These are phyloP conservation scores for Sinhomidia bicolor DNA, from an alignment of 2,888 invertebrate species.

Conservation along the genomic window DNA sequence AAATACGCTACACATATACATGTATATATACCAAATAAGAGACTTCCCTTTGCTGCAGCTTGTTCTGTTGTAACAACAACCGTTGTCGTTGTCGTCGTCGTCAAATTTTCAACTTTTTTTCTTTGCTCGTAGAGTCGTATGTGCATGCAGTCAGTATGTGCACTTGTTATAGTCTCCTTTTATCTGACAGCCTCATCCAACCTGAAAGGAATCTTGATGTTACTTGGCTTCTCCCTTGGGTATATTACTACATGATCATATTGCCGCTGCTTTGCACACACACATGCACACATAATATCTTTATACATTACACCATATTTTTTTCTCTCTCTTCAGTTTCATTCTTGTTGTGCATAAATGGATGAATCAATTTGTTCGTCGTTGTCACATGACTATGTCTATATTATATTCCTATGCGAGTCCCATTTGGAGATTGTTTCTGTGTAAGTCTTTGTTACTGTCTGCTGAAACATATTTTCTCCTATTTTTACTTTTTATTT, in stretches of 20 bases:
- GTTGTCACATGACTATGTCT: not conserved
- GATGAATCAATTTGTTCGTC: not conserved
- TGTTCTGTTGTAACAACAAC: not conserved
- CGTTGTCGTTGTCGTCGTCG: not conserved
- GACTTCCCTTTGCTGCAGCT: not conserved
- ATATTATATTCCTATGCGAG: not conserved
- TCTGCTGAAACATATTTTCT: conserved; percentile 3
- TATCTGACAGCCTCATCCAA: conserved; percentile 65
- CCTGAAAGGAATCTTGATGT: conserved; percentile 66
- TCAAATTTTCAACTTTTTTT: not conserved
- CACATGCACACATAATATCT: not conserved
- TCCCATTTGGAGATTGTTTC: conserved; percentile 30
- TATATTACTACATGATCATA: conserved; percentile 61
- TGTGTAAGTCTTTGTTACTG: not conserved
- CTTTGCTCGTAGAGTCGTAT: no score
- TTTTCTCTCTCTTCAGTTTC: not conserved
- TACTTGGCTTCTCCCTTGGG: conserved; percentile 60
- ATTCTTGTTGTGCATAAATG: conserved; percentile 10
- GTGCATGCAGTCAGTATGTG: not conserved
- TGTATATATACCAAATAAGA: no score
- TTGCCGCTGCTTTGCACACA: conserved; percentile 11
- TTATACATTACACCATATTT: not conserved
- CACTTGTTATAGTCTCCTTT: conserved; percentile 24
- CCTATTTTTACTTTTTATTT: not conserved
- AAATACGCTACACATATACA: no score